Evolutionary conservation across 2,113 vertebrate genomes (phyloP).

Genomic region (Opisthocomus hoazin): DNA sequence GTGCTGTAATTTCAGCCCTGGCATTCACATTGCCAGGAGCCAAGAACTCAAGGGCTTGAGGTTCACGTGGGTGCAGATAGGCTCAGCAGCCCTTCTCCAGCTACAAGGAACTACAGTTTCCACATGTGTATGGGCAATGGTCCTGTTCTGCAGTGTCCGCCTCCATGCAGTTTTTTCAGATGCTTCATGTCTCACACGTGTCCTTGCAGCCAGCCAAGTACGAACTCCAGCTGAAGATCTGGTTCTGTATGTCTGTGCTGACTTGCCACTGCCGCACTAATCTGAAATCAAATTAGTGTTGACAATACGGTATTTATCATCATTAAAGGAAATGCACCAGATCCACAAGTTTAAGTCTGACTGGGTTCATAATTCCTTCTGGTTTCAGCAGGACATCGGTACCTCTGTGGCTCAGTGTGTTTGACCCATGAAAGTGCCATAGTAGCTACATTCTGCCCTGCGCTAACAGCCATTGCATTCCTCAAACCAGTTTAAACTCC

Average conservation of each 20-base stretch:
- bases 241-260: background rate
- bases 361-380: background rate
- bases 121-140: background rate
- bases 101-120: background rate
- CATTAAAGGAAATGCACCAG: background rate
- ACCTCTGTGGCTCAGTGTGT: background rate
- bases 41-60: background rate
- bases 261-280: background rate
- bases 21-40: background rate
- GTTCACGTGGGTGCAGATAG: background rate
- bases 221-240: background rate
- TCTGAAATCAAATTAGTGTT: background rate
- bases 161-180: background rate
- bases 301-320: background rate
- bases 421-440: background rate
- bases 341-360: background rate
- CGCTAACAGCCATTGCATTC: background rate
- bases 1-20: background rate
- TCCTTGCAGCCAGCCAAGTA: background rate
- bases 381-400: background rate
- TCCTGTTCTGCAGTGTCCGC: background rate
- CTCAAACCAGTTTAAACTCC: background rate
- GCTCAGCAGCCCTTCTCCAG: background rate
- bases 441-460: background rate
- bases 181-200: background rate